Conservation (phyloP, 1,140 invertebrate genomes). For the Pseudoatta argentina region DNA sequence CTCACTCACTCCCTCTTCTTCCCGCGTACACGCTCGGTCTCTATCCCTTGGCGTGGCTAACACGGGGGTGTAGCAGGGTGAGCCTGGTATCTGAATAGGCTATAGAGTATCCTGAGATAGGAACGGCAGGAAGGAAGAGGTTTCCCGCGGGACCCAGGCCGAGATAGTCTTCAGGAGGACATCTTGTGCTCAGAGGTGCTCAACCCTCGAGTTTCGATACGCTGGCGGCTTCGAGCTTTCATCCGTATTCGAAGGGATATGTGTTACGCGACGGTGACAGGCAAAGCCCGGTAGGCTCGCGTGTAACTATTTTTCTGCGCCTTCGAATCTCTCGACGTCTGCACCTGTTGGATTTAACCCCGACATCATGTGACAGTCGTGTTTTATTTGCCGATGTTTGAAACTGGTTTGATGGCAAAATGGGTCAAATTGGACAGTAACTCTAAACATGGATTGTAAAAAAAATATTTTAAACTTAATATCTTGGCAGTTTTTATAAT, state of each 20-base stretch:
- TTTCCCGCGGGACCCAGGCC: conserved; percentile 84
- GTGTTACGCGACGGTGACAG: conserved; percentile 66
- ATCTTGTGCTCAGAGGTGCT: conserved; percentile 82
- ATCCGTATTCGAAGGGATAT: conserved; percentile 65
- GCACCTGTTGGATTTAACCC: conserved; percentile 63
- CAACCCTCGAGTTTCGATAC: conserved; percentile 75
- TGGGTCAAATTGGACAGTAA: neutral
- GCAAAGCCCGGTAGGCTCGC: conserved; percentile 71
- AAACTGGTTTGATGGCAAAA: conserved; percentile 15
- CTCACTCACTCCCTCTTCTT: conserved; percentile 25
- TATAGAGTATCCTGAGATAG: conserved; percentile 86
- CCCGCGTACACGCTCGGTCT: conserved; percentile 20
- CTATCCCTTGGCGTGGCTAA: conserved; percentile 74
- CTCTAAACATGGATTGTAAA: neutral
- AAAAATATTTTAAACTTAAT: neutral
- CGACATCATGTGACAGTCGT: conserved; percentile 41
- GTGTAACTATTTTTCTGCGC: conserved; percentile 71
- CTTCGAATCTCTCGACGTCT: conserved; percentile 50
- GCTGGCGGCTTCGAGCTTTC: conserved; percentile 64
- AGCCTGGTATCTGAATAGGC: conserved; percentile 85
- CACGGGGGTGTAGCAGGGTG: conserved; percentile 78
- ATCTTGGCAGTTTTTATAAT: neutral
- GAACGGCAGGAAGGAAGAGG: conserved; percentile 83
- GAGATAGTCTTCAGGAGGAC: conserved; percentile 86
- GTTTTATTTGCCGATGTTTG: conserved; percentile 48